Evolutionary conservation across 2,888 invertebrate species (phyloP).

Genomic region (Tricholauxania praeusta): DNA sequence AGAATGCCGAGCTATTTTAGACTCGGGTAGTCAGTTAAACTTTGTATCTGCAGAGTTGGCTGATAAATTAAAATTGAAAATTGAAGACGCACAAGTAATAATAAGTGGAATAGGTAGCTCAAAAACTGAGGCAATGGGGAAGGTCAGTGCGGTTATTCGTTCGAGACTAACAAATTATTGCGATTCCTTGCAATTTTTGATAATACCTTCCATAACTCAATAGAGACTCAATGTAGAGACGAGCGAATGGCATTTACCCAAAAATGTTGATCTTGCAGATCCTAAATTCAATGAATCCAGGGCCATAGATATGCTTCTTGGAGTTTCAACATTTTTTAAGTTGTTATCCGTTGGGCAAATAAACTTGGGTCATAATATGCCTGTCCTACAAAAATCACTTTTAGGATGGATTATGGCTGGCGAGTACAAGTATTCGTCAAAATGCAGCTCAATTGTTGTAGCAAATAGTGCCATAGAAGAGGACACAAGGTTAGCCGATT

Average conservation of each 20-base stretch:
- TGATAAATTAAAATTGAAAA: not conserved
- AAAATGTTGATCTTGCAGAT: constrained; percentile 3
- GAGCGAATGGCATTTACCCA: constrained; percentile 1
- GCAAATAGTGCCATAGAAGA: not conserved
- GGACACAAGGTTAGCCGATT: not conserved
- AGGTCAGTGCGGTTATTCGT: not conserved
- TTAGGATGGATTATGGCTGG: constrained; percentile 3
- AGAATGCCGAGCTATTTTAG: constrained; percentile 5
- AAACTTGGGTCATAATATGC: not conserved
- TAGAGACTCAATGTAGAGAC: not conserved
- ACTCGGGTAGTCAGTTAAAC: not conserved
- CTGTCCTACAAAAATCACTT: too few species aligned
- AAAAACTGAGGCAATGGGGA: not conserved
- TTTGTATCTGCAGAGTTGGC: not conserved
- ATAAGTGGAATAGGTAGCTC: not conserved
- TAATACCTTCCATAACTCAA: not conserved
- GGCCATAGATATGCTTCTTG: not conserved
- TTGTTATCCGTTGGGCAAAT: not conserved
- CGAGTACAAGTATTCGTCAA: not conserved
- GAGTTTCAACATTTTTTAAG: not conserved
- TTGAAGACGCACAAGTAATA: not conserved
- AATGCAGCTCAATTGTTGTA: not conserved
- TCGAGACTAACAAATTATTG: constrained; percentile 2
- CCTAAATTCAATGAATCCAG: constrained; percentile 3
- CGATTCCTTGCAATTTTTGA: not conserved